These are phyloP conservation scores for Notamacropus eugenii DNA, from an alignment of 2,797 vertebrate genomes.

Conservation along the genomic window DNA sequence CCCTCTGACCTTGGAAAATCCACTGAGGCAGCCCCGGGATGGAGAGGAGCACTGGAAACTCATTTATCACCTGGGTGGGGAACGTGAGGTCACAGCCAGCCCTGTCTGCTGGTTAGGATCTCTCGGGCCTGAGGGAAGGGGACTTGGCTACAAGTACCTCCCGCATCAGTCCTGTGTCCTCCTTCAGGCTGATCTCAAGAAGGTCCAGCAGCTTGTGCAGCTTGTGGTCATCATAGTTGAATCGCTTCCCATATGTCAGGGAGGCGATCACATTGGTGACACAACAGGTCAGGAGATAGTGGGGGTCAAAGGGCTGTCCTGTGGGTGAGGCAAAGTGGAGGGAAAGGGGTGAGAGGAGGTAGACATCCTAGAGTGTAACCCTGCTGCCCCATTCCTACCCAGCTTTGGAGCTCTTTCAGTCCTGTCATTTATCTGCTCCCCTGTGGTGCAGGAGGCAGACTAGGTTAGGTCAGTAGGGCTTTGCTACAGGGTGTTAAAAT, in stretches of 20 bases:
- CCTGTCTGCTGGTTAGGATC: no score
- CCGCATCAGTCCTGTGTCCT: accelerated
- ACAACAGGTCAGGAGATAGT: conserved; percentile 67
- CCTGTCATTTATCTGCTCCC: no score
- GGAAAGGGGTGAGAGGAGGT: neutral
- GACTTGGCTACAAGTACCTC: conserved; percentile 23
- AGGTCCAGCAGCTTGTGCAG: conserved; percentile 63
- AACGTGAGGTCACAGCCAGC: accelerated
- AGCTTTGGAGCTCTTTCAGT: no score
- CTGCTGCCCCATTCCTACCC: neutral
- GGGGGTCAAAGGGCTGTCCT: conserved; percentile 75
- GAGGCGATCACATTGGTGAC: conserved; percentile 82
- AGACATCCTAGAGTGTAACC: neutral
- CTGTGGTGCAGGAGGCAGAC: neutral
- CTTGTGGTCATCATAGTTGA: conserved; percentile 69
- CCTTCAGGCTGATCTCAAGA: accelerated
- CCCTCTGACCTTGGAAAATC: conserved; percentile 42
- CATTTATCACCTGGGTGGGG: conserved; percentile 40
- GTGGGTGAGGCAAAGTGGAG: neutral
- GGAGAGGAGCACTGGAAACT: neutral
- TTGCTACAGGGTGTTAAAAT: neutral
- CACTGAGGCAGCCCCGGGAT: conserved; percentile 83
- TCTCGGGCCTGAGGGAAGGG: neutral
- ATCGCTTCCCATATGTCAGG: conserved; percentile 76
- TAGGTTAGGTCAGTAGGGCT: neutral